Percentiles rank a stretch among this genome's conserved stretches.
Evolutionary conservation across 2,888 invertebrate species (phyloP).

Genomic region (Corbicula japonica): DNA sequence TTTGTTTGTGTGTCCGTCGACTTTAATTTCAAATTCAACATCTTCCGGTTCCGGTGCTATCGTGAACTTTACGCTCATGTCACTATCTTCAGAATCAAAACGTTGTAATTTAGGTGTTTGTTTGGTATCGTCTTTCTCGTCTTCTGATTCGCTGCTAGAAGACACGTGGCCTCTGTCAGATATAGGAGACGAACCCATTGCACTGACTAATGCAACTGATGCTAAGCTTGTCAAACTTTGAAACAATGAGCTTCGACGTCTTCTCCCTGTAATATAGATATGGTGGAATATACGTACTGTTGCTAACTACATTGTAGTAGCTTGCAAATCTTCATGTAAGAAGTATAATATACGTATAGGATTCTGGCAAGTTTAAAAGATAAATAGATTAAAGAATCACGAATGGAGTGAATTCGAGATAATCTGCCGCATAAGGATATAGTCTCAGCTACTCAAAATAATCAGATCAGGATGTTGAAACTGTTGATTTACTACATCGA

Average conservation of each 20-base stretch:
- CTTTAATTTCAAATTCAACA: slow-evolving; percentile 15
- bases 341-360: no score
- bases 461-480: no score
- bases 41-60: slow-evolving; percentile 53
- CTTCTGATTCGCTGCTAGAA: slow-evolving; percentile 66
- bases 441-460: no score
- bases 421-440: no score
- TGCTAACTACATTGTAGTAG: no score
- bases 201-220: slow-evolving; percentile 76
- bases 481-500: no score
- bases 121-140: slow-evolving; percentile 56
- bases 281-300: no score
- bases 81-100: slow-evolving; percentile 7
- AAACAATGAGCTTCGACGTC: slow-evolving; percentile 76
- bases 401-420: no score
- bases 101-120: slow-evolving; percentile 22
- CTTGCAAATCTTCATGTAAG: no score
- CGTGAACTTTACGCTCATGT: slow-evolving; percentile 28
- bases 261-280: slow-evolving; percentile 62
- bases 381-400: no score
- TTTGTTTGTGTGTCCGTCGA: slow-evolving; percentile 10
- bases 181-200: slow-evolving; percentile 73
- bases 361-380: no score
- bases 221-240: slow-evolving; percentile 78
- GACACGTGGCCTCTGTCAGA: slow-evolving; percentile 61